These are phyloP conservation scores for Melanerpes formicivorus DNA, from an alignment of 2,113 vertebrate genomes.

Conservation along the genomic window DNA sequence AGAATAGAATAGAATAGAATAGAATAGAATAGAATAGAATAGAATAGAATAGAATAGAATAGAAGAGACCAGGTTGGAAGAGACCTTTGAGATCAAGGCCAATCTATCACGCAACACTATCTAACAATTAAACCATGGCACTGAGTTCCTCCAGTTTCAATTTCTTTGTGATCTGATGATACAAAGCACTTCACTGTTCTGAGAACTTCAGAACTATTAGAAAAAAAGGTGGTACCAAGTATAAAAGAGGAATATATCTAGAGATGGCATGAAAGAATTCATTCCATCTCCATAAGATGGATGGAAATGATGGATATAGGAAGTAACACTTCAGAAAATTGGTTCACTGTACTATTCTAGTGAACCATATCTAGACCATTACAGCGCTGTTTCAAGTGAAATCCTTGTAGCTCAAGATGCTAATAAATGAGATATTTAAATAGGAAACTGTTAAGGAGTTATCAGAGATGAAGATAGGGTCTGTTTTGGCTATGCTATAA, in stretches of 20 bases:
- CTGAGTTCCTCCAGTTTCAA: not conserved
- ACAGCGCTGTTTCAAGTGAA: slow-evolving; percentile 23
- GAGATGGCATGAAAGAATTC: not conserved
- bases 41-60: no score
- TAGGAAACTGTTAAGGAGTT: not conserved
- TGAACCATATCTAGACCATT: slow-evolving; percentile 6
- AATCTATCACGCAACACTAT: no score
- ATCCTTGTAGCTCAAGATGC: slow-evolving; percentile 22
- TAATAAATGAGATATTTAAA: slow-evolving; percentile 23
- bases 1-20: no score
- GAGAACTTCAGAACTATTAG: not conserved
- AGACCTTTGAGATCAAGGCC: no score
- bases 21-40: no score
- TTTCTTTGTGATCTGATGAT: not conserved
- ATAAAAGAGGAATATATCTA: not conserved
- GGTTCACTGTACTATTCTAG: slow-evolving; percentile 18
- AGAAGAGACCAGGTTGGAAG: no score
- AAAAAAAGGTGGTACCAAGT: not conserved
- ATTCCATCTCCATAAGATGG: not conserved
- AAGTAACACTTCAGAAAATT: slow-evolving; percentile 23
- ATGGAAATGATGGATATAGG: not conserved
- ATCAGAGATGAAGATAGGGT: not conserved
- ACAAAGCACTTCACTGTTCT: not conserved
- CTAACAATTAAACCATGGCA: no score
- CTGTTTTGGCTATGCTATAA: not conserved